Conservation (phyloP, 1,140 invertebrate genomes). For the Tetraneura akinire region DNA sequence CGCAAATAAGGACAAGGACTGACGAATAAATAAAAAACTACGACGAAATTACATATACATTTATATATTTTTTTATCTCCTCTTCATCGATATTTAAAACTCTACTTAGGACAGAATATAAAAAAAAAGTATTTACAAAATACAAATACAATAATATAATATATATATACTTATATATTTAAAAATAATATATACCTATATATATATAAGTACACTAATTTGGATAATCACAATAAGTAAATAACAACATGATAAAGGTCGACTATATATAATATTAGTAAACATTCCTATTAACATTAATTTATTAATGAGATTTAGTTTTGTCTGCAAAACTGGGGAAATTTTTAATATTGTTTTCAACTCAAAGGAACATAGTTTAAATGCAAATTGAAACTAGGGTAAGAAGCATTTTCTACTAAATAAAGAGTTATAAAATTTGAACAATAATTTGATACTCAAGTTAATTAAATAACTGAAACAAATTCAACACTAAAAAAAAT, state of each 20-base stretch:
- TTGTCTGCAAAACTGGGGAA: conserved; percentile 1
- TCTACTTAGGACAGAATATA: conserved; percentile 52
- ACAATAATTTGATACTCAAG: conserved; percentile 40
- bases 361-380: conserved; percentile 33
- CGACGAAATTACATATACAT: conserved; percentile 35
- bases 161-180: conserved; percentile 49
- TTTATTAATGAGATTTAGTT: conserved; percentile 45
- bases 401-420: conserved; percentile 36
- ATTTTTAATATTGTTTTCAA: conserved; percentile 11
- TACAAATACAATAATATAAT: conserved; percentile 51
- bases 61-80: conserved; percentile 49
- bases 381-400: conserved; percentile 41
- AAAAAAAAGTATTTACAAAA: conserved; percentile 52
- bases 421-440: conserved; percentile 22
- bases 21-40: not conserved
- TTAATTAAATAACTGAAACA: conserved; percentile 18
- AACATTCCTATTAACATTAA: conserved; percentile 48
- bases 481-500: not conserved
- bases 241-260: conserved; percentile 51
- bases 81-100: conserved; percentile 34
- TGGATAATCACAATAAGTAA: conserved; percentile 51
- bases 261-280: conserved; percentile 44
- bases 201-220: conserved; percentile 50
- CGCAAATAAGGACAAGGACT: conserved; percentile 43
- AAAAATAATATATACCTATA: conserved; percentile 35